A percentile compares a stretch with the other conserved stretches of the same genome.
These are phyloP conservation scores for Furcula furcula DNA, from an alignment of 2,888 invertebrate species.

Conservation along the genomic window DNA sequence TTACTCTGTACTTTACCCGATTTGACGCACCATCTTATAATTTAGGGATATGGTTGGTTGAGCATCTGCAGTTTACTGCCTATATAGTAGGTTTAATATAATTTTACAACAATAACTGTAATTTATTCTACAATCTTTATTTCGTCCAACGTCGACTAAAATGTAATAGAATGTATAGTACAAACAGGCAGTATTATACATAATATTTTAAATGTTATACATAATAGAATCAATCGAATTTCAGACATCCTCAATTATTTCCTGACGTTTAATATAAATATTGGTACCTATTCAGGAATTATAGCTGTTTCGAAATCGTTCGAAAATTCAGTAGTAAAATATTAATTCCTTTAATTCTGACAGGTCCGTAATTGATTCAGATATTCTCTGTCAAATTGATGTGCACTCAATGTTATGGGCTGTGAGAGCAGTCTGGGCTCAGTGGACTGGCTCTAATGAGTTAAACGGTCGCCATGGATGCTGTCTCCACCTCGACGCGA, in stretches of 20 bases:
- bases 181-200: too few species aligned
- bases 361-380: slow-evolving; percentile 26
- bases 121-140: too few species aligned
- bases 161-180: too few species aligned
- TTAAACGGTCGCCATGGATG: slow-evolving; percentile 32
- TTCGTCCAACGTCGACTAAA: too few species aligned
- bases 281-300: too few species aligned
- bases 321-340: too few species aligned
- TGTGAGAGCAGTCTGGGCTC: background rate
- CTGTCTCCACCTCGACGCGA: slow-evolving; percentile 13
- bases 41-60: slow-evolving; percentile 68
- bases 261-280: too few species aligned
- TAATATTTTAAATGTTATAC: too few species aligned
- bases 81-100: background rate
- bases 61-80: slow-evolving; percentile 51
- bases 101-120: background rate
- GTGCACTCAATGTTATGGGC: slow-evolving; percentile 16
- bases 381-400: slow-evolving; percentile 28
- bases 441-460: slow-evolving; percentile 16
- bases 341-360: too few species aligned
- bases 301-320: too few species aligned
- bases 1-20: slow-evolving; percentile 50
- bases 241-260: too few species aligned
- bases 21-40: slow-evolving; percentile 60
- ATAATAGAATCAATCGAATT: too few species aligned